phyloP scores from a whole-genome alignment of 2,888 invertebrate genomes.

The Xestia ashworthii region DNA sequence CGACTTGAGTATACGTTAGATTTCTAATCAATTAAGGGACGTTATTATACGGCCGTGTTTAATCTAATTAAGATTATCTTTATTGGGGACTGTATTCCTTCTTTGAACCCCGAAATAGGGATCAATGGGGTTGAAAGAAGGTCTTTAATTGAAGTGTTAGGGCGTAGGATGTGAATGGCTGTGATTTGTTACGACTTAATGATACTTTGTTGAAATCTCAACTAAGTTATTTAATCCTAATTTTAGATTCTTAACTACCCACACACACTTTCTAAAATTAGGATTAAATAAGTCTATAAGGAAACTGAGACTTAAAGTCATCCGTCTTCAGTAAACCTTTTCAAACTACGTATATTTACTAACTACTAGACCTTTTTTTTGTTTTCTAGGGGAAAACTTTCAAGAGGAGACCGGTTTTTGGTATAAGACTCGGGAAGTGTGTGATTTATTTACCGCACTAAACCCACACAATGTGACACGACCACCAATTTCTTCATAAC shows the following conservation, averaged over 20 bases:
- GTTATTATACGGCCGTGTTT: slow-evolving; percentile 48
- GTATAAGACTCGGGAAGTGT: too few species aligned
- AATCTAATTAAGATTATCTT: slow-evolving; percentile 68
- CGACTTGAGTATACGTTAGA: slow-evolving; percentile 29
- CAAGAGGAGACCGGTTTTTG: too few species aligned
- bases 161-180: background rate
- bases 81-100: slow-evolving; percentile 55
- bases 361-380: too few species aligned
- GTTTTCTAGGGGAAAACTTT: too few species aligned
- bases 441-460: too few species aligned
- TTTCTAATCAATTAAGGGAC: slow-evolving; percentile 62
- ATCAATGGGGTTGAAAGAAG: slow-evolving; percentile 44
- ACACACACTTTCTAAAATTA: too few species aligned
- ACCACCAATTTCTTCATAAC: too few species aligned
- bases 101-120: slow-evolving; percentile 46
- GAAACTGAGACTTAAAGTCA: background rate
- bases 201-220: background rate
- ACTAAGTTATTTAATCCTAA: background rate
- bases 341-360: too few species aligned
- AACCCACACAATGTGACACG: too few species aligned
- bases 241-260: background rate
- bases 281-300: background rate
- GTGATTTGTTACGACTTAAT: slow-evolving; percentile 11
- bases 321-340: background rate
- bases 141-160: slow-evolving; percentile 32